Evolutionary conservation across 2,888 invertebrate genomes (phyloP).

Genomic region (Mimumesa dahlbomi): DNA sequence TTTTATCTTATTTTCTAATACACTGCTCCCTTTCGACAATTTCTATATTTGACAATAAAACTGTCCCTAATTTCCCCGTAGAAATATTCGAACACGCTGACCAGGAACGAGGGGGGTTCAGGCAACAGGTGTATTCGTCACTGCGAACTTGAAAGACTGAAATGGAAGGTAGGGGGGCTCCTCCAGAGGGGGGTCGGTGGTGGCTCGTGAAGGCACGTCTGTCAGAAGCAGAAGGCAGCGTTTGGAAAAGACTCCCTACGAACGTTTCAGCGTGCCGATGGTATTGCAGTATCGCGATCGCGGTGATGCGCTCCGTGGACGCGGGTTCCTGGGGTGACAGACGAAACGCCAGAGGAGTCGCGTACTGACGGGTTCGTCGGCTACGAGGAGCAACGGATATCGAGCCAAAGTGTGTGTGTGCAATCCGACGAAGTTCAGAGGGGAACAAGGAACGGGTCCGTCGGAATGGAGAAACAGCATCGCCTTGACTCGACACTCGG

Average conservation of each 20-base stretch:
- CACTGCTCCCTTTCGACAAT: no score
- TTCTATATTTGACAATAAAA: no score
- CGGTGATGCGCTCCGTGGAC: conserved; percentile 38
- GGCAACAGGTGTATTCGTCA: conserved; percentile 6
- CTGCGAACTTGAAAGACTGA: conserved; percentile 48
- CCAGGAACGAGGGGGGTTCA: background rate
- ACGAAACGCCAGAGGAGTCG: conserved; percentile 4
- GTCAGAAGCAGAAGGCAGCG: conserved; percentile 57
- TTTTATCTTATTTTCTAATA: no score
- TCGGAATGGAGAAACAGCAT: conserved; percentile 56
- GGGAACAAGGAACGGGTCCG: background rate
- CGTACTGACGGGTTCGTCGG: conserved; percentile 6
- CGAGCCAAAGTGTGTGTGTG: no score
- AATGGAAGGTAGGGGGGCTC: conserved; percentile 23
- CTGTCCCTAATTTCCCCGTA: no score
- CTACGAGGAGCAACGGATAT: background rate
- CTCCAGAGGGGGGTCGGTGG: conserved; percentile 33
- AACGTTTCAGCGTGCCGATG: conserved; percentile 52
- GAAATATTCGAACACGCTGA: background rate
- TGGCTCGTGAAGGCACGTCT: conserved; percentile 53
- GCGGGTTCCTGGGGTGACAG: conserved; percentile 30
- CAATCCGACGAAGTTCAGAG: no score
- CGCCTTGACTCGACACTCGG: conserved; percentile 53
- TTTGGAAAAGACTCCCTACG: conserved; percentile 52
- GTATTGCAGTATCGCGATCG: conserved; percentile 52